Evolutionary conservation across 1,140 invertebrate genomes (phyloP), one percentile per base, ranked within the genome.

Genomic region (Tribolium castaneum): DNA sequence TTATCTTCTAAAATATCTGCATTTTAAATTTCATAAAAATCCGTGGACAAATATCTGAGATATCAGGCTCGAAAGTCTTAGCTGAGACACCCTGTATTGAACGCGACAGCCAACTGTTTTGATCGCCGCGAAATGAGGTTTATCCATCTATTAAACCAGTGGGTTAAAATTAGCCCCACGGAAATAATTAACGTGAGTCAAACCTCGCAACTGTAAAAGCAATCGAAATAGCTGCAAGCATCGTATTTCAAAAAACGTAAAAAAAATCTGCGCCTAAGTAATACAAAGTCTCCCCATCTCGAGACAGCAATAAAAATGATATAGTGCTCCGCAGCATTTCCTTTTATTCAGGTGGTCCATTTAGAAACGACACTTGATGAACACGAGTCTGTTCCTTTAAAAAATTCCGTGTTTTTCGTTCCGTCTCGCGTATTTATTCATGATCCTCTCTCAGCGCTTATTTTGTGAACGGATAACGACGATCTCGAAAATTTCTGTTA

Each of bases 361-460:
- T 59, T 25, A 59, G 54, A 59, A 59, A 59, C 19, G 54, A 59
- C 54, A 59, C 54, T 59, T 59, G 54, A 59, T 59, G 54, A 59
- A 59, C 54, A 59, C 54, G 19, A 59, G 16, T 59, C 16, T 22
- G 54, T 59, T 22, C 7, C 19, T 59, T 59, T 45, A 45, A 59
- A 59, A 59, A 59, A 52, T 59, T 59, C 19, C 3, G 14, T 59
- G 19, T 59, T 35, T 66, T 66, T 66, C 59, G 25, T 66, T 66
- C 54, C 54, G 30, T 66, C 30, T 66, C 59, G 59, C 45, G 25
- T 66, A 66, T 66, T 66, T 66, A 66, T 66, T 66, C 59, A 66
- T 35, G 59, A 66, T 35, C 30, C 19, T 16, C 34, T 66, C 14
- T 39, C 30, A 2, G n/a, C 56, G 39, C 54, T 59, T 59, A 59